These are phyloP conservation scores for Pseudopodoces humilis DNA, from an alignment of 2,113 vertebrate species.

Conservation along the genomic window DNA sequence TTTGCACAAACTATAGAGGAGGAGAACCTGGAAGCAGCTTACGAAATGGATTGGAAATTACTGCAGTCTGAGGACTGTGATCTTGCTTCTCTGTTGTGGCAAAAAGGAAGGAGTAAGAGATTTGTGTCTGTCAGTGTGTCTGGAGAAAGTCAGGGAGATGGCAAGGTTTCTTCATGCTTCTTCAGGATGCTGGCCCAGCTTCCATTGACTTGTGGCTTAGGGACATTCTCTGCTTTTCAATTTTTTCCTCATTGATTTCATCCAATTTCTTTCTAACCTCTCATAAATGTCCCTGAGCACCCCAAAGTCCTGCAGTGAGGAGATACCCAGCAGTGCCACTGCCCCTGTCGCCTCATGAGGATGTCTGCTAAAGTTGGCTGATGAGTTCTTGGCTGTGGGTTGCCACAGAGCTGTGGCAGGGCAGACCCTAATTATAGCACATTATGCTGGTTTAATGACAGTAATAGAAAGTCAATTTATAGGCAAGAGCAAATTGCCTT, in stretches of 20 bases:
- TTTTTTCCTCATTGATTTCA: neutral
- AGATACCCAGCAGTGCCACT: neutral
- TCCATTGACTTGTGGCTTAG: fast-evolving
- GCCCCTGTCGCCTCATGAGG: fast-evolving
- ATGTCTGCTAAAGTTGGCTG: neutral
- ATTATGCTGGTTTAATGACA: constrained; percentile 27
- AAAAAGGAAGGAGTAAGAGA: neutral
- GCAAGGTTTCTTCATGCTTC: neutral
- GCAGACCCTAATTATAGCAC: constrained; percentile 33
- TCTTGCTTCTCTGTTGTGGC: neutral
- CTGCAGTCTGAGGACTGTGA: neutral
- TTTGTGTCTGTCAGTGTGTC: neutral
- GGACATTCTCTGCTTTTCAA: neutral
- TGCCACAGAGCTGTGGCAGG: neutral
- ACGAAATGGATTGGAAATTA: neutral
- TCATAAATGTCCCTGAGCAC: neutral
- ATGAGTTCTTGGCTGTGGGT: neutral
- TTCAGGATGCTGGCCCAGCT: neutral
- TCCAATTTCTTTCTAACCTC: neutral
- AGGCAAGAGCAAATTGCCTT: constrained; percentile 71
- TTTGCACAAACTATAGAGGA: neutral
- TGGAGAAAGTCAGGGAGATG: neutral
- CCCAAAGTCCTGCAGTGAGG: neutral
- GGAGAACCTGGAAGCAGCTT: neutral
- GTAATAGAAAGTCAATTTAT: constrained; percentile 57